Percentiles rank a stretch among this genome's conserved stretches.
These are phyloP conservation scores for Gobionotothen gibberifrons DNA, from an alignment of 2,797 vertebrate species.

Conservation along the genomic window DNA sequence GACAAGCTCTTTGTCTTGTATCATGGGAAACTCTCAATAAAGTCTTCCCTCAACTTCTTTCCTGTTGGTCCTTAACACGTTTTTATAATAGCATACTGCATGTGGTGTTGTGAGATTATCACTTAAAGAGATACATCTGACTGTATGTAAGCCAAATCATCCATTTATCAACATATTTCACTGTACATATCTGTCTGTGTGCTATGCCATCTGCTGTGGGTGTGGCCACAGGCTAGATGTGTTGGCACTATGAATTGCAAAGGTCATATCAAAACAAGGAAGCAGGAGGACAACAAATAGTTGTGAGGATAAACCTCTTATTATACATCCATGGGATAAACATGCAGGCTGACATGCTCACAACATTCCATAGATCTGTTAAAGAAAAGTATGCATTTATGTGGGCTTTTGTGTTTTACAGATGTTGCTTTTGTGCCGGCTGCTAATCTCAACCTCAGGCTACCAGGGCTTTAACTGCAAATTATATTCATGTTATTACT, in stretches of 20 bases:
- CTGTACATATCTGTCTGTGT: constrained; percentile 7
- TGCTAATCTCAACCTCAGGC: not conserved
- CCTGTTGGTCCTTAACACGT: not conserved
- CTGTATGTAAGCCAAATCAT: not conserved
- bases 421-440: not conserved
- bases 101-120: not conserved
- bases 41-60: not conserved
- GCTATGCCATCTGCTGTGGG: constrained; percentile 36
- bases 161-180: constrained; percentile 11
- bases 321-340: not conserved
- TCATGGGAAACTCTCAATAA: constrained; percentile 9
- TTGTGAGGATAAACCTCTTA: no score
- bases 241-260: not conserved
- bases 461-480: not conserved
- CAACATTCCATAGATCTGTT: not conserved
- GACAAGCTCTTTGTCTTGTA: not conserved
- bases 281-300: constrained; percentile 8
- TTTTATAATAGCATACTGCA: no score
- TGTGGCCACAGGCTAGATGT: constrained; percentile 31
- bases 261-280: constrained; percentile 22
- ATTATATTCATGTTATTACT: not conserved
- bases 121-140: not conserved
- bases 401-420: not conserved
- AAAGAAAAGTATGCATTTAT: not conserved
- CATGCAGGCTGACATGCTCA: constrained; percentile 10